Percentiles rank a stretch among this genome's conserved stretches.
These are phyloP conservation scores for Nomia melanderi DNA, from an alignment of 1,140 invertebrate genomes.

Conservation along the genomic window DNA sequence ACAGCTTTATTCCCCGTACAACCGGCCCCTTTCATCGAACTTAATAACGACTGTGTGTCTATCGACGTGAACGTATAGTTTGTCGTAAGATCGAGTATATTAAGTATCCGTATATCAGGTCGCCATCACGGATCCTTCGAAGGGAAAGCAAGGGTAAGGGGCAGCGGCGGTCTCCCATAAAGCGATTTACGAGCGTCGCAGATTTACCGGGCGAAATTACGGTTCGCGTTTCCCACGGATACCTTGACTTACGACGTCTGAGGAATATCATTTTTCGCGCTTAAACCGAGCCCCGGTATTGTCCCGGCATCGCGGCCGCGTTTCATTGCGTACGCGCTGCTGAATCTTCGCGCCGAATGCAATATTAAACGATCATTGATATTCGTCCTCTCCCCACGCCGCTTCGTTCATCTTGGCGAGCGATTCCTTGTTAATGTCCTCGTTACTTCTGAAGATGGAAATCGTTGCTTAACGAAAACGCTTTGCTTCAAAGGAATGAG, in stretches of 20 bases:
- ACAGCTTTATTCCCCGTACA: conserved; percentile 23
- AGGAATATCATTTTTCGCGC: conserved; percentile 62
- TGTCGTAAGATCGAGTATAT: conserved; percentile 39
- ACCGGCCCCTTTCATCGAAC: conserved; percentile 26
- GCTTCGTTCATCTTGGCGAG: neutral
- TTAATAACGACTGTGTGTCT: conserved; percentile 44
- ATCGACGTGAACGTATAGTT: conserved; percentile 46
- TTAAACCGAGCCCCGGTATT: conserved; percentile 52
- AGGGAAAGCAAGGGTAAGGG: conserved; percentile 20
- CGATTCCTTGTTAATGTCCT: neutral
- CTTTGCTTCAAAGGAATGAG: too few relatives aligned
- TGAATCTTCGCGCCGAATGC: neutral
- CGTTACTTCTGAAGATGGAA: neutral
- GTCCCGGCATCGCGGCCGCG: conserved; percentile 7
- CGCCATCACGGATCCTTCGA: conserved; percentile 2
- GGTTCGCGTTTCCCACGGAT: conserved; percentile 49
- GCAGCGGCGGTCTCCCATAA: conserved; percentile 48
- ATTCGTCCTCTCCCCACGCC: neutral
- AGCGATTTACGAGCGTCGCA: conserved; percentile 65
- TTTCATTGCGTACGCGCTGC: neutral
- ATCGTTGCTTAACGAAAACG: neutral
- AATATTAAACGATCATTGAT: conserved; percentile 28
- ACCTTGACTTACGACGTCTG: conserved; percentile 57
- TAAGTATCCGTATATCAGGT: conserved; percentile 48
- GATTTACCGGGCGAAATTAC: conserved; percentile 64